These are phyloP conservation scores for Idaea dimidiata DNA, from an alignment of 2,888 invertebrate species.

Conservation along the genomic window DNA sequence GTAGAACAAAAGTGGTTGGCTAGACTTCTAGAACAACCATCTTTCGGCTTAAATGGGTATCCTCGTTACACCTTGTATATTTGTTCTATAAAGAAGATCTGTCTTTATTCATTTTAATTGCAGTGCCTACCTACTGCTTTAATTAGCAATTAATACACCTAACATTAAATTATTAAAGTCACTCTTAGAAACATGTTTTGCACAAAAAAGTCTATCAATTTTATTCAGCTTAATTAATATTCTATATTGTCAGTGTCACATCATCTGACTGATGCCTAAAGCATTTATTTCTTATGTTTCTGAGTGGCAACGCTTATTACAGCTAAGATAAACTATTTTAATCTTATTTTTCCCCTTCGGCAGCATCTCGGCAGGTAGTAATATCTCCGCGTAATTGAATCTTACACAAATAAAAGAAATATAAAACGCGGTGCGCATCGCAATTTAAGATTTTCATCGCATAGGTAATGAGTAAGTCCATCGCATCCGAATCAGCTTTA, in stretches of 20 bases:
- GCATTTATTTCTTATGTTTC: conserved; percentile 38
- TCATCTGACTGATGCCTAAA: conserved; percentile 18
- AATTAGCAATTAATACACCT: too few species aligned
- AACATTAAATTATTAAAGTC: too few species aligned
- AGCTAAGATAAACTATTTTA: conserved; percentile 50
- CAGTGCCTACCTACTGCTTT: too few species aligned
- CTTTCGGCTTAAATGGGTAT: too few species aligned
- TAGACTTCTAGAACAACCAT: too few species aligned
- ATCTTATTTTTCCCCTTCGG: conserved; percentile 48
- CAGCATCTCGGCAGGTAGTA: conserved; percentile 42
- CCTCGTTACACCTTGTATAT: too few species aligned
- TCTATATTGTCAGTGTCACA: conserved; percentile 3
- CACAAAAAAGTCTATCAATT: conserved; percentile 5
- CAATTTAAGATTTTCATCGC: conserved; percentile 75
- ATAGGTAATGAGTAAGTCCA: conserved; percentile 63
- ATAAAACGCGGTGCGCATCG: conserved; percentile 58
- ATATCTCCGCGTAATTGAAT: conserved; percentile 62
- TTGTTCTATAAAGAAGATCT: too few species aligned
- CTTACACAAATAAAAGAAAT: conserved; percentile 67
- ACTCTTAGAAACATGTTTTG: too few species aligned
- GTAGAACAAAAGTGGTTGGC: too few species aligned
- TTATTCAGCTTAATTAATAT: conserved; percentile 3
- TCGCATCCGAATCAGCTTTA: conserved; percentile 67
- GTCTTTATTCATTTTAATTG: too few species aligned
- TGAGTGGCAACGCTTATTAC: conserved; percentile 37